These are phyloP conservation scores for Parauchenoglanis ngamensis DNA, from an alignment of 2,797 vertebrate genomes.

Conservation along the genomic window DNA sequence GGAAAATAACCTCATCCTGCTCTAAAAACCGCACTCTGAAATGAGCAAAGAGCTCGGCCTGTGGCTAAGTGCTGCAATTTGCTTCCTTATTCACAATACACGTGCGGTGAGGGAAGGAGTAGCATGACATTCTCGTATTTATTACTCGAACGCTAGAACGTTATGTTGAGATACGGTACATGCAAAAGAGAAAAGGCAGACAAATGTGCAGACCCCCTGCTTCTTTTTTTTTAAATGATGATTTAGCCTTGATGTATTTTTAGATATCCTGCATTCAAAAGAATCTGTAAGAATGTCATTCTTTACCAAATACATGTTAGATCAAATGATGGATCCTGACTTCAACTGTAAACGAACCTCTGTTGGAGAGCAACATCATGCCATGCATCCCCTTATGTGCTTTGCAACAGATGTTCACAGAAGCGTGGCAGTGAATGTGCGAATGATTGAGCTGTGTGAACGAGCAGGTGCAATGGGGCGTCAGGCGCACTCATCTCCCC, in stretches of 20 bases:
- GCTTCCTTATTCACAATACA: background rate
- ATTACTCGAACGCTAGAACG: background rate
- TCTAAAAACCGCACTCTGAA: background rate
- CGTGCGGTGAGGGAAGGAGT: background rate
- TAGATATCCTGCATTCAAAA: background rate
- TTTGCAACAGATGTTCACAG: constrained; percentile 29
- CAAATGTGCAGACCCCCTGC: background rate
- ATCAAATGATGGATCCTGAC: background rate
- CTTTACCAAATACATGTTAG: background rate
- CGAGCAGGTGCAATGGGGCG: constrained; percentile 27
- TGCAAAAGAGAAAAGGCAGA: background rate
- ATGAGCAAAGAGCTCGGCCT: constrained; percentile 13
- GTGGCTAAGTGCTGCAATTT: background rate
- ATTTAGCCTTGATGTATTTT: background rate
- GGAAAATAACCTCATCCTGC: constrained; percentile 8
- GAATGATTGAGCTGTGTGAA: constrained; percentile 27
- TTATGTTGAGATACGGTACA: background rate
- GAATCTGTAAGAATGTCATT: background rate
- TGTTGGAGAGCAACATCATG: constrained; percentile 4
- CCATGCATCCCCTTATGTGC: background rate
- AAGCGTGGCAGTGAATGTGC: background rate
- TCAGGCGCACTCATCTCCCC: constrained; percentile 18
- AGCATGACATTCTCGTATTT: background rate
- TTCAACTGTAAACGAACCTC: background rate
- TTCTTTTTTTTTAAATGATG: background rate